A percentile compares a stretch with the other conserved stretches of the same genome.
Evolutionary conservation across 2,888 invertebrate genomes (phyloP).

Genomic region (Sphaerophoria taeniata): DNA sequence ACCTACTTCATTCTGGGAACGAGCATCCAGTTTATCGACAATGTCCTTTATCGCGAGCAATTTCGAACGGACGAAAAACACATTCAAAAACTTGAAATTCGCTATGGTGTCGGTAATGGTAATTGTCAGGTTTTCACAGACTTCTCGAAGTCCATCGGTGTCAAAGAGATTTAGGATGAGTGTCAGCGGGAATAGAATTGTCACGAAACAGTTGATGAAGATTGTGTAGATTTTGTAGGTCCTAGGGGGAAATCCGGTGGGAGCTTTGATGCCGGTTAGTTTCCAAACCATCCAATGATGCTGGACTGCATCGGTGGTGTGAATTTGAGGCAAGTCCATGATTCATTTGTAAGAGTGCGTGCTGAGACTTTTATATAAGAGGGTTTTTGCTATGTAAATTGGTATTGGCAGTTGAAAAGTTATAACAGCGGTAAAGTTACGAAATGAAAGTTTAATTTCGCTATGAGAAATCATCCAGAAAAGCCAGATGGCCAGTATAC

Average conservation of each 20-base stretch:
- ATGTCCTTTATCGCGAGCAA: constrained; percentile 75
- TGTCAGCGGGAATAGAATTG: constrained; percentile 79
- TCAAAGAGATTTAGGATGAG: constrained; percentile 77
- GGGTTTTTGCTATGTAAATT: no score
- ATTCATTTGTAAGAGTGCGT: no score
- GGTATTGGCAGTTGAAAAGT: no score
- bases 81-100: constrained; percentile 80
- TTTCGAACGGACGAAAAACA: constrained; percentile 77
- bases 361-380: no score
- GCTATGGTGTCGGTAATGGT: constrained; percentile 79
- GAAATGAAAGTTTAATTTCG: no score
- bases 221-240: constrained; percentile 75
- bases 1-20: constrained; percentile 50
- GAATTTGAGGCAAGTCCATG: constrained; percentile 40
- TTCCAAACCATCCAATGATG: constrained; percentile 80
- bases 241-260: constrained; percentile 45
- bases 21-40: constrained; percentile 72
- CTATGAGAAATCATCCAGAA: no score
- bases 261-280: constrained; percentile 77
- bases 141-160: constrained; percentile 76
- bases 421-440: no score
- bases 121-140: constrained; percentile 80
- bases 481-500: no score
- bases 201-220: constrained; percentile 77
- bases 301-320: constrained; percentile 77